Conservation (phyloP, 2,888 invertebrate genomes). For the Drosophila peninsularis region DNA sequence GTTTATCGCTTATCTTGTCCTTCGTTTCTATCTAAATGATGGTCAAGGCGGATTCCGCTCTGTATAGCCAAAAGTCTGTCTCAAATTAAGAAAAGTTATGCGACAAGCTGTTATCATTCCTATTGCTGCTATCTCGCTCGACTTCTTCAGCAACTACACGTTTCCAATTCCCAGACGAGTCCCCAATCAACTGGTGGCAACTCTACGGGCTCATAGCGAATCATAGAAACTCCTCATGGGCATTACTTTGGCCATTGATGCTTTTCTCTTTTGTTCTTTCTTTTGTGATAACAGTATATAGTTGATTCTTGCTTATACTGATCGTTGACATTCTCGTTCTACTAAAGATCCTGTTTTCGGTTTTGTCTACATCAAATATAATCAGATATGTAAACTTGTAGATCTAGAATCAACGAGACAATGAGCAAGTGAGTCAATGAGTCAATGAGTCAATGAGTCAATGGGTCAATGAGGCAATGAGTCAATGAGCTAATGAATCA, state of each 20-base stretch:
- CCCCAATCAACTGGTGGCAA: not conserved
- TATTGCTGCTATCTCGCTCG: not conserved
- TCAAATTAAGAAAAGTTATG: not conserved
- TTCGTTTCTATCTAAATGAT: not conserved
- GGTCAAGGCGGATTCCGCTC: not conserved
- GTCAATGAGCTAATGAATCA: not conserved
- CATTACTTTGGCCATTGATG: not conserved
- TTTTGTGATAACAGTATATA: no score
- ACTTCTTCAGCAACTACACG: not conserved
- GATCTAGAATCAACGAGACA: not conserved
- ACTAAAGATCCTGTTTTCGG: no score
- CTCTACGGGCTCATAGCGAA: not conserved
- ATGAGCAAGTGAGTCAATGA: no score
- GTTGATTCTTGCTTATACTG: no score
- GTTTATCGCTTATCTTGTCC: slow-evolving; percentile 10
- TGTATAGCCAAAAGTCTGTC: not conserved
- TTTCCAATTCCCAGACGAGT: not conserved
- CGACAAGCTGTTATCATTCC: not conserved
- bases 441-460: not conserved
- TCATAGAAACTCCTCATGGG: not conserved
- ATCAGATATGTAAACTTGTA: no score
- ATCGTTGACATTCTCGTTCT: no score
- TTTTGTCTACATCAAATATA: no score
- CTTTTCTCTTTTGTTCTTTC: not conserved
- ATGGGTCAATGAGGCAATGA: not conserved